phyloP scores from a whole-genome alignment of 2,888 invertebrate species.

The Sminthurides aquaticus region DNA sequence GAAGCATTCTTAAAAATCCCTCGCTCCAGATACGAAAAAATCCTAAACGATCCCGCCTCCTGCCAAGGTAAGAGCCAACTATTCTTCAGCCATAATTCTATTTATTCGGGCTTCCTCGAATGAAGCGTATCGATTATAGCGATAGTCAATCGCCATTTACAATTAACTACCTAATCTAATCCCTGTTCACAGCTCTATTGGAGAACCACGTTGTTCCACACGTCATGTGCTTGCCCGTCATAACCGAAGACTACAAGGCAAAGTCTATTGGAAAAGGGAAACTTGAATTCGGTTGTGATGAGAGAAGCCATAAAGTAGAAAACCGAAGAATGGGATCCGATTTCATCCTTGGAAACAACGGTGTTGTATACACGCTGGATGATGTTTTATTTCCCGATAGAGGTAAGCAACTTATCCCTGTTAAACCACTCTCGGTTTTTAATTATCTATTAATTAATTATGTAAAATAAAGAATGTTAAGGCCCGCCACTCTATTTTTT shows the following conservation, averaged over 20 bases:
- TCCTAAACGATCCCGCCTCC: slow-evolving; percentile 47
- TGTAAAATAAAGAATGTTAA: too few species aligned
- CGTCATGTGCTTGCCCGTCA: slow-evolving; percentile 49
- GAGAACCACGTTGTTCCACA: slow-evolving; percentile 50
- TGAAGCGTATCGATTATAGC: background rate
- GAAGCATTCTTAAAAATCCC: slow-evolving; percentile 50
- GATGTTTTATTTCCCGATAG: slow-evolving; percentile 50
- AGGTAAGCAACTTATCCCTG: slow-evolving; percentile 44
- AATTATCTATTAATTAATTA: too few species aligned
- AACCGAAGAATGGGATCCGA: slow-evolving; percentile 46
- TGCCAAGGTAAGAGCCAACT: slow-evolving; percentile 44
- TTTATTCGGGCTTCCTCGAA: background rate
- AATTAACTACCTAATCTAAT: too few species aligned
- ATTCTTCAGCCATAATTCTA: background rate
- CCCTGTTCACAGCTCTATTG: slow-evolving; percentile 48
- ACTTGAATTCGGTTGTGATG: slow-evolving; percentile 49
- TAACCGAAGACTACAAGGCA: slow-evolving; percentile 48
- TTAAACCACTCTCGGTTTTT: too few species aligned
- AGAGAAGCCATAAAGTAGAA: slow-evolving; percentile 48
- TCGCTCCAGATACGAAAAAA: slow-evolving; percentile 47
- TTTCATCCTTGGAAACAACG: slow-evolving; percentile 49
- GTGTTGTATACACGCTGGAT: slow-evolving; percentile 50
- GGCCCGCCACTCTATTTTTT: too few species aligned
- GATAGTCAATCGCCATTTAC: too few species aligned
- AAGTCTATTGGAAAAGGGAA: slow-evolving; percentile 47